These are phyloP conservation scores for Lacerta agilis DNA, from an alignment of 2,797 vertebrate species.

Conservation along the genomic window DNA sequence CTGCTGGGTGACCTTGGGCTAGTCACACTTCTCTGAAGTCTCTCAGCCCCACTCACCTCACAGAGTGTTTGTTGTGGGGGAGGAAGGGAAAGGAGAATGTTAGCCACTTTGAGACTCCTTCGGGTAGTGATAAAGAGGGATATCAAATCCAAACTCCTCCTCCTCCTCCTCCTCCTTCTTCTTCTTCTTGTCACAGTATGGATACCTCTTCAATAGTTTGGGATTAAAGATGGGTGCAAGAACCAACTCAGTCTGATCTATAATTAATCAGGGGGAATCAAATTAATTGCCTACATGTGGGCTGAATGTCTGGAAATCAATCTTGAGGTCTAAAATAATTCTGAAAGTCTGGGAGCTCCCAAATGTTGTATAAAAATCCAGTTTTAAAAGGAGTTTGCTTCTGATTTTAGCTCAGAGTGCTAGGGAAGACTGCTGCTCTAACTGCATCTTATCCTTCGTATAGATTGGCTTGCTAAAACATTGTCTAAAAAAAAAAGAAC, in stretches of 20 bases:
- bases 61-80: no score
- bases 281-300: background rate
- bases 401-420: background rate
- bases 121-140: no score
- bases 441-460: background rate
- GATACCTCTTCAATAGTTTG: background rate
- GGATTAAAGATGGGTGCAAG: background rate
- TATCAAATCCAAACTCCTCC: no score
- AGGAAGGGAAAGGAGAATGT: no score
- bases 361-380: background rate
- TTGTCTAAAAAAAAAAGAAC: background rate
- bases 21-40: no score
- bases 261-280: background rate
- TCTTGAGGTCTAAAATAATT: background rate
- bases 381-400: background rate
- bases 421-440: background rate
- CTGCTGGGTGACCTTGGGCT: no score
- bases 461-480: background rate
- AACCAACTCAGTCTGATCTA: background rate
- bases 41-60: no score
- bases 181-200: no score
- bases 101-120: no score
- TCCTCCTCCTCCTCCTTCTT: no score
- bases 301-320: background rate
- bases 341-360: background rate